Base-by-base conservation (phyloP, 2,113 vertebrate species). In the Arizona elegans region DNA sequence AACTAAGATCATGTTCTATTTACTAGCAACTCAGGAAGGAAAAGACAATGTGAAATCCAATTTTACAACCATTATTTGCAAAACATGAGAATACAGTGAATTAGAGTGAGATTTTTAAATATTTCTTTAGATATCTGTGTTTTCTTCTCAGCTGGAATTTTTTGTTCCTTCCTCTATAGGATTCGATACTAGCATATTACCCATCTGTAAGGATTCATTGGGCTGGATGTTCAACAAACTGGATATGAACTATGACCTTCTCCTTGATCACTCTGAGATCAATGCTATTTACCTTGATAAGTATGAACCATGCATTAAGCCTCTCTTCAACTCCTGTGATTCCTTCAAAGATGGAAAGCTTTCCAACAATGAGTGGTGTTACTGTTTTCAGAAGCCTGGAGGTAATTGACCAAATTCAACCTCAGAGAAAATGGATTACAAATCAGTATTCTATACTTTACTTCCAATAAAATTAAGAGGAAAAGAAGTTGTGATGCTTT, bases 191-290 rank as follows among this genome's bases (percentile, higher is more conserved):
- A 99, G 99, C 97, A 99, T 99, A 96, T 97, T 99, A 86, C 99
- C 99, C 38, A 99, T 99, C 96, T 99, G 99, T 96, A 99, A 99
- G 97, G 99, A 99, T 95, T 99, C 99, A 13, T 97, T 99, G 93
- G 99, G 99, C 93, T 99, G 99, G 99, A 99, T 99, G 99, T 99
- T 99, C 98, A 99, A 99, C 98, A 99, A 99, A 92, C 96, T 99
- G 86, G 99, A 99, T 97, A 99, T 99, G 98, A 99, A 99, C 98
- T 99, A 99, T 1, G 99, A 99, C 97, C 98, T 99, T 87, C 97
- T 99, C 94, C 98, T 99, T 91, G 99, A 99, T 96, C 98, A 99
- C 91, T 98, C 99, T 0, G 99, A 99, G 97, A 98, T 99, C 97
- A 99, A 98, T 17, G 98, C 99, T 96, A 98, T 99, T 96, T 99